Conservation (phyloP, 2,113 vertebrate genomes). For the Pogona vitticeps region DNA sequence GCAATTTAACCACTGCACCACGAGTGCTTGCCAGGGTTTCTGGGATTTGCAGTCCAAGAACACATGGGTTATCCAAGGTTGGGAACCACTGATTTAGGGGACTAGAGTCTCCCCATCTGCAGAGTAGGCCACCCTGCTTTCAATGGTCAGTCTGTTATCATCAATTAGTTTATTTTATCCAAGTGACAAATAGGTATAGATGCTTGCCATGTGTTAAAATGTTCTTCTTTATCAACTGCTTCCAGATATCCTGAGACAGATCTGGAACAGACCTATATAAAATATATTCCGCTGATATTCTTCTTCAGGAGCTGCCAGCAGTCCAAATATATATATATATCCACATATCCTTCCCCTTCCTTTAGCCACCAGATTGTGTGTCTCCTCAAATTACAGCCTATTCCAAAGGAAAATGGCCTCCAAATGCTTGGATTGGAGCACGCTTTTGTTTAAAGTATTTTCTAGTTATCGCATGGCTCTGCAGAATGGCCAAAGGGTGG, state of each 20-base stretch:
- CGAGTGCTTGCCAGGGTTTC: too few relatives aligned
- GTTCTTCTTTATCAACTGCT: too few relatives aligned
- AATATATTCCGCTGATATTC: not conserved
- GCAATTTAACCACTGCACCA: too few relatives aligned
- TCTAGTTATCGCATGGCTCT: not conserved
- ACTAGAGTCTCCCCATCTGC: too few relatives aligned
- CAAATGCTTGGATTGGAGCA: conserved; percentile 12
- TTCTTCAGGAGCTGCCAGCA: not conserved
- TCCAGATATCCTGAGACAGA: not conserved
- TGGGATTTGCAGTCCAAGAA: too few relatives aligned
- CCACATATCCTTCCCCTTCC: not conserved
- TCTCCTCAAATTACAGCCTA: not conserved
- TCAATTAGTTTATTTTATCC: too few relatives aligned
- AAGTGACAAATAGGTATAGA: too few relatives aligned
- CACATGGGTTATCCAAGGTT: too few relatives aligned
- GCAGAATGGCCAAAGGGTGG: conserved; percentile 9
- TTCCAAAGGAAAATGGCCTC: not conserved
- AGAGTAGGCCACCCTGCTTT: too few relatives aligned
- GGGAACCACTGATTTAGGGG: too few relatives aligned
- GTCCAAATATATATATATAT: not conserved
- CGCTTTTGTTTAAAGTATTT: conserved; percentile 12
- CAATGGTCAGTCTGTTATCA: too few relatives aligned
- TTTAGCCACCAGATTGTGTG: not conserved
- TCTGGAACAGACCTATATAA: not conserved
- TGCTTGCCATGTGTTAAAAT: too few relatives aligned